Percentiles rank a stretch among this genome's conserved stretches.
Evolutionary conservation across 2,113 vertebrate species (phyloP).

Genomic region (Erythrocebus patas): DNA sequence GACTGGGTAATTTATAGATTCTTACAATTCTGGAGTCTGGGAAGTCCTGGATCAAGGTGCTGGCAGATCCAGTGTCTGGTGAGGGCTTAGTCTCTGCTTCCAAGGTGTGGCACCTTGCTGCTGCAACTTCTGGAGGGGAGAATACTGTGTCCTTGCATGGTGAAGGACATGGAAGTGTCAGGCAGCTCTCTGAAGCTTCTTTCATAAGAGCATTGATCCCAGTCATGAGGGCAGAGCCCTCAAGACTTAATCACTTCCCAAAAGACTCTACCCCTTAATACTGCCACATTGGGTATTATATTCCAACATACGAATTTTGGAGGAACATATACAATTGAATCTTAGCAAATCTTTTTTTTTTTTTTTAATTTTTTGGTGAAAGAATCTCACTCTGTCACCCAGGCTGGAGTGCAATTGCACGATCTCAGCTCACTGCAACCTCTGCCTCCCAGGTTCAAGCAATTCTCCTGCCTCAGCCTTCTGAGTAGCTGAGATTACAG

Average conservation of each 20-base stretch:
- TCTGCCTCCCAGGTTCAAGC: no score
- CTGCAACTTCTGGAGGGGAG: no score
- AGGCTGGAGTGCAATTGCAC: no score
- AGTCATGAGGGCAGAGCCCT: neutral
- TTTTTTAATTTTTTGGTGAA: no score
- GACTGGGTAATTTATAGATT: neutral
- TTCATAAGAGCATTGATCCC: neutral
- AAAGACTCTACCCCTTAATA: neutral
- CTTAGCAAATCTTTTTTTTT: neutral
- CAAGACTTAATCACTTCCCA: neutral
- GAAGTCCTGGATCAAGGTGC: neutral
- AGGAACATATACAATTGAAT: neutral
- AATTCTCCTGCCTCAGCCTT: no score
- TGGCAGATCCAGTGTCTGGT: neutral
- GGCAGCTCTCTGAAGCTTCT: neutral
- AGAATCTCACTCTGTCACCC: no score
- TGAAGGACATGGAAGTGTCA: neutral
- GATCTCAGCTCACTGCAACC: no score
- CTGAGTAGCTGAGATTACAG: no score
- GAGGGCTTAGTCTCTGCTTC: neutral
- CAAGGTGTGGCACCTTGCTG: neutral
- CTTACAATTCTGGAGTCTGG: neutral
- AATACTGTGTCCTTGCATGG: neutral
- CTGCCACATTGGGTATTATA: neutral
- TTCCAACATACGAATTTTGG: neutral